Base-by-base conservation (phyloP, 2,113 vertebrate genomes). In the Dicerorhinus sumatrensis region DNA sequence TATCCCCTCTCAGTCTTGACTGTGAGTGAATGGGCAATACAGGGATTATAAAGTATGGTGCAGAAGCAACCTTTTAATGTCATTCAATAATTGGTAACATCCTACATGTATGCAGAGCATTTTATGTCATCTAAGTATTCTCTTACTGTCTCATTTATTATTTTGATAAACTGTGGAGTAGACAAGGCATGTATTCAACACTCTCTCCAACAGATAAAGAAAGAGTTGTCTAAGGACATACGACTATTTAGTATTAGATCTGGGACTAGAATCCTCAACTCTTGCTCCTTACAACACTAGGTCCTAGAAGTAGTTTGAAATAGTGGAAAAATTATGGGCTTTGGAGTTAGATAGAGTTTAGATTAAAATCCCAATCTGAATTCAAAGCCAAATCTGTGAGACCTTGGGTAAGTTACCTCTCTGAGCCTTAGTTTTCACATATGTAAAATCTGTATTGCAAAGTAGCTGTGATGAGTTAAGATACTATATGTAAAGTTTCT, bases 101-200 rank as follows among this genome's bases (percentile, higher is more conserved):
- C 25, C 63, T 10, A 91, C 25, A 89, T 1, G 58, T 21, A 73
- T 21, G 7, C 29, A 87, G 72, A 96, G 11, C 69, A 92, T 75
- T 94, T 94, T 91, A 76, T 91, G 42, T 77, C 9, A 72, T 91
- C n/a, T 95, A 77, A 58, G 33, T 76, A 65, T 89, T 96, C 69
- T 69, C 2, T 13, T 54, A 80, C 27, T 69, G 13, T 82, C 39
- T 60, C 17, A 84, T 70, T 75, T 80, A 83, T 56, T 6, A 56
- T 69, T 89, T 56, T n/a, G 8, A 86, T 96, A 63, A 86, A 86
- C 25, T 79, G 1, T 48, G 36, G 94, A 82, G 17, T 67, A 94
- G 13, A 3, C 14, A 86, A 97, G 21, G 21, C 69, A 42, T 86
- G 6, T 46, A 70, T 67, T 69, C 25, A 36, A 75, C 8, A 56